A percentile compares a stretch with the other conserved stretches of the same genome.
Evolutionary conservation across 2,797 vertebrate genomes (phyloP).

Genomic region (Sebastes paucispinis): DNA sequence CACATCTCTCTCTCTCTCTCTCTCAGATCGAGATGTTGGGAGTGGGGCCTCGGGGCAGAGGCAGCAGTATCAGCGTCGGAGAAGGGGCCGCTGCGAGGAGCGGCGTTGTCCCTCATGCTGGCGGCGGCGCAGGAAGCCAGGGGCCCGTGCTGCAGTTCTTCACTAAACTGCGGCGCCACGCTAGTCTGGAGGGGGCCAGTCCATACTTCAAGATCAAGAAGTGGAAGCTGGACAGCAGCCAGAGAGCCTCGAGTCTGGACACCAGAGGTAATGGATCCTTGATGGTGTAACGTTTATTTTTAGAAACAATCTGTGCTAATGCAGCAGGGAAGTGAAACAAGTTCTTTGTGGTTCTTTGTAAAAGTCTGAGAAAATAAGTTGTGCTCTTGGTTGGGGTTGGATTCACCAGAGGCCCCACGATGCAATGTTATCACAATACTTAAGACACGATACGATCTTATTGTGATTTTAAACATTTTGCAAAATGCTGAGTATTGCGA

Average conservation of each 20-base stretch:
- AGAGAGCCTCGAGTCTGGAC: conserved; percentile 95
- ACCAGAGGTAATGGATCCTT: conserved; percentile 86
- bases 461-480: too few relatives aligned
- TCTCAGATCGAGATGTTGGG: conserved; percentile 76
- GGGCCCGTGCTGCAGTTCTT: conserved; percentile 92
- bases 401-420: too few relatives aligned
- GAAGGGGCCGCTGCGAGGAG: conserved; percentile 51
- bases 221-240: conserved; percentile 95
- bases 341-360: not conserved
- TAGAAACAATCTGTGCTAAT: not conserved
- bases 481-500: too few relatives aligned
- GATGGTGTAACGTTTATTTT: conserved; percentile 9
- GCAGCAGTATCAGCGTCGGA: conserved; percentile 61
- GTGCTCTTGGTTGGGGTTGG: too few relatives aligned
- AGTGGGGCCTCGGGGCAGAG: conserved; percentile 66
- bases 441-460: too few relatives aligned
- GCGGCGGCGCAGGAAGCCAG: conserved; percentile 55
- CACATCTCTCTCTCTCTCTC: not conserved
- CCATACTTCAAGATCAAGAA: conserved; percentile 97
- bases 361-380: not conserved
- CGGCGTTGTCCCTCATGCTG: conserved; percentile 42
- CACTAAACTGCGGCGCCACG: conserved; percentile 91
- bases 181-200: conserved; percentile 94
- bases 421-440: too few relatives aligned
- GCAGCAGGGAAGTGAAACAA: not conserved